Base-by-base conservation (phyloP, 2,888 invertebrate genomes). In the Halocaridina rubra region DNA sequence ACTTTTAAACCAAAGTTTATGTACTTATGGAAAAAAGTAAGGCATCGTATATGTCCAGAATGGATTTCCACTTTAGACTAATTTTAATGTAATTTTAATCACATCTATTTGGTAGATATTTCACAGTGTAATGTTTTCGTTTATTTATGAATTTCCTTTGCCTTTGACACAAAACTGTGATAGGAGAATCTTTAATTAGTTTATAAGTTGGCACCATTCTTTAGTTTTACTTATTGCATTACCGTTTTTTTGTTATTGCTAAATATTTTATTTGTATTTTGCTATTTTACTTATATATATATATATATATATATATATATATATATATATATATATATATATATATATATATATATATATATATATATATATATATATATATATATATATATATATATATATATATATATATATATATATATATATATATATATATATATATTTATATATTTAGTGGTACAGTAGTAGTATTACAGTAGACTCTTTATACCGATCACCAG, bases 111-210 rank as follows among this genome's bases (percentile, higher is more conserved):
- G 16, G 13, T 64, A 59, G 39, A 39, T 57, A 32, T 30, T 24
- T n/a, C 24, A 64, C 33, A 24, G 32, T 64, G 46, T 46, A 46
- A 46, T 46, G 46, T 13, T 46, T 46, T 24, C 39, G 13, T 64
- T 19, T 78, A 61, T 64, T 78, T 64, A 78, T 76, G 39, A 67
- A 30, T 75, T 64, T 81, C 67, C 75, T 76, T 75, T 75, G 74
- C n/a, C 76, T 81, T 53, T 32, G 46, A 75, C 81, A 81, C 76
- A 75, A 81, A n/a, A 57, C 81, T 81, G 81, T 81, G 81, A 81
- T 81, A 81, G 81, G 75, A 67, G 76, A 67, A 81, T 76, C 81
- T 81, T 76, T 81, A 81, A 81, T 81, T 81, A 71, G 69, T 71
- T 27, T n/a, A 27, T 80, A 71, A 71, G 69, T 19, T 30, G 30